phyloP scores from a whole-genome alignment of 2,888 invertebrate genomes.

The Hybos culiciformis region DNA sequence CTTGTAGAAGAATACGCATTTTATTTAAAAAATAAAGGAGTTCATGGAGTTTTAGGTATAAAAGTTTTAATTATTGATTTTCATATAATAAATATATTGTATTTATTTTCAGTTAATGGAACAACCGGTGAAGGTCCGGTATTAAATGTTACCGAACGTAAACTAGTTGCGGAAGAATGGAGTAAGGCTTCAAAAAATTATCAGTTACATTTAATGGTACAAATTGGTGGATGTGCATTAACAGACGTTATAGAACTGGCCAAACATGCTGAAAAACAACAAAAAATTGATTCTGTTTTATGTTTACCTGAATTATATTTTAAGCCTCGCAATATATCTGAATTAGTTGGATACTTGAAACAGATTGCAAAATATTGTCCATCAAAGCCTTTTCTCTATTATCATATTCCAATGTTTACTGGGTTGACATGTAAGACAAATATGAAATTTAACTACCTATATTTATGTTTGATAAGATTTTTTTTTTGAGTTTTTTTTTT shows the following conservation, averaged over 20 bases:
- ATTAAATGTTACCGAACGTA: slow-evolving; percentile 52
- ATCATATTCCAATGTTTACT: slow-evolving; percentile 64
- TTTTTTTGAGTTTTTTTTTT: not conserved
- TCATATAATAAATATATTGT: not conserved
- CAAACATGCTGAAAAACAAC: slow-evolving; percentile 46
- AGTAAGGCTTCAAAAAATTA: slow-evolving; percentile 39
- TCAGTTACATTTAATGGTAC: slow-evolving; percentile 50
- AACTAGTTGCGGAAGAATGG: slow-evolving; percentile 52
- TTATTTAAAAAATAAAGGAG: slow-evolving; percentile 44
- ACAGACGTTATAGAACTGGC: slow-evolving; percentile 57
- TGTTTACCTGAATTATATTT: slow-evolving; percentile 66
- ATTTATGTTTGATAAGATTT: not conserved
- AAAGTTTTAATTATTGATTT: not conserved
- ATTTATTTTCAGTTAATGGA: slow-evolving; percentile 50
- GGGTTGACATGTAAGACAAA: slow-evolving; percentile 53
- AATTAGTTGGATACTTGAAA: slow-evolving; percentile 52
- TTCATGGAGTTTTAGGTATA: slow-evolving; percentile 54
- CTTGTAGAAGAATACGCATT: slow-evolving; percentile 50
- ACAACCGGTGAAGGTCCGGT: slow-evolving; percentile 65
- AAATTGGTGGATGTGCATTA: slow-evolving; percentile 55
- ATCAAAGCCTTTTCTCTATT: slow-evolving; percentile 64
- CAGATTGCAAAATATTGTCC: slow-evolving; percentile 56
- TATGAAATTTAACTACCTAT: not conserved
- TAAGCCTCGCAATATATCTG: slow-evolving; percentile 46
- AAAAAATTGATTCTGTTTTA: slow-evolving; percentile 52